Base-by-base conservation (phyloP, 1,140 invertebrate species). In the Euglossa dilemma region DNA sequence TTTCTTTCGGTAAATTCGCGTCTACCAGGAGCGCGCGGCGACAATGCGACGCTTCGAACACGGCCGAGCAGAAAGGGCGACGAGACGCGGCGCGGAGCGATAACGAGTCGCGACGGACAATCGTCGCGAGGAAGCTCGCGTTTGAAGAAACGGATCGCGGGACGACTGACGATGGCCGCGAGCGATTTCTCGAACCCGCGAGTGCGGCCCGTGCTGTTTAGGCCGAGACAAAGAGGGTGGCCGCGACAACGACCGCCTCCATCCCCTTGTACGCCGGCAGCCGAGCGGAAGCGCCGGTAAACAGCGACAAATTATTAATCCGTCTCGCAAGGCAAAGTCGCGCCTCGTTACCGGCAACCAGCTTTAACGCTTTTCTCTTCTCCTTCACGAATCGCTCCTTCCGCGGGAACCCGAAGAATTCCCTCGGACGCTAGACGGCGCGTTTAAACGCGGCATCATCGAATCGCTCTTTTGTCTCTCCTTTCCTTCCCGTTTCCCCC, bases 1-100 rank as follows among this genome's bases (percentile, higher is more conserved):
- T 85, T 85, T 47, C 54, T 67, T 59, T n/a, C 54, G n/a, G 20
- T n/a, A 54, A 63, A 63, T 75, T 75, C 52, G n/a, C 57, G 25
- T 52, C 23, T 12, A 1, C 43, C 20, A n/a, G 43, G 4, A 6
- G 69, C 20, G 16, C 3, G n/a, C 20, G 20, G 8, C 25, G 50
- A 78, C 76, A 78, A 78, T 78, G 64, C 28, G 75, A 45, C 59
- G 75, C 63, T 36, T 77, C 64, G 57, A 66, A 66, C 61, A 25
- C 18, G 6, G 11, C 6, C 57, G 57, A 6, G 20, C 6, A 23
- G 47, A 52, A 23, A n/a, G 47, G 18, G 23, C 54, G 23, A 23
- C 4, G 14, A 43, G 52, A 69, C 76, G 63, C 67, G 75, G n/a
- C 54, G 70, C 23, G 28, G 45, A 47, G 5, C 8, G 56, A 57